Evolutionary conservation across 2,113 vertebrate genomes (phyloP), one percentile per base, ranked within the genome.

Genomic region (Nothocercus julius): DNA sequence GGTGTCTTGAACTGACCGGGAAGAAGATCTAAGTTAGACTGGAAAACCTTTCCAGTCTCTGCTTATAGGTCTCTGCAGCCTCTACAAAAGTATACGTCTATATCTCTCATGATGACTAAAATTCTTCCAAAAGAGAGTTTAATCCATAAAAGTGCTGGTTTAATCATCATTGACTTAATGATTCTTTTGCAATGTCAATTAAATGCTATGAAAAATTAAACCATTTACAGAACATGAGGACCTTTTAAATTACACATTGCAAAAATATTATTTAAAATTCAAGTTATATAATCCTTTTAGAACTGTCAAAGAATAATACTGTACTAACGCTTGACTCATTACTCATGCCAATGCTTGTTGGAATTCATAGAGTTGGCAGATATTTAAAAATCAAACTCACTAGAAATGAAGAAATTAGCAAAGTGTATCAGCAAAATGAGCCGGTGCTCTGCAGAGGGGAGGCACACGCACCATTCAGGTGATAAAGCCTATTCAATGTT

Each of bases 161-260:
- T 81, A 96, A 91, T 95, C 73, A 92, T 94, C 90, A 66, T 92
- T 34, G 86, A 87, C 82, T 90, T 93, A 94, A 90, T 91, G 75
- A 97, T 87, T 93, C 63, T 63, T 93, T 49, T 89, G 90, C 95
- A 82, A 54, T 80, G 94, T 95, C 95, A 95, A 92, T 69, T 95
- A 92, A 96, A 89, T 2, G 14, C 87, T 69, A 89, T 95, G 93
- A 96, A 95, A 97, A 97, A 95, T 94, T 84, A 92, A 97, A 80
- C 63, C 92, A 95, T 91, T 80, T 94, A 61, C 81, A 96, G 92
- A 96, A 86, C 93, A 96, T 32, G 44, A 85, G 91, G 92, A 95
- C 94, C 54, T 95, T 97, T 97, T 93, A 95, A 98, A 98, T 98
- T 97, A 97, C 84, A 98, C 49, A 95, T 95, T 92, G 91, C 89